Evolutionary conservation across 2,797 vertebrate species (phyloP), one percentile per base, ranked within the genome.

Genomic region (Gymnothorax reevesii): DNA sequence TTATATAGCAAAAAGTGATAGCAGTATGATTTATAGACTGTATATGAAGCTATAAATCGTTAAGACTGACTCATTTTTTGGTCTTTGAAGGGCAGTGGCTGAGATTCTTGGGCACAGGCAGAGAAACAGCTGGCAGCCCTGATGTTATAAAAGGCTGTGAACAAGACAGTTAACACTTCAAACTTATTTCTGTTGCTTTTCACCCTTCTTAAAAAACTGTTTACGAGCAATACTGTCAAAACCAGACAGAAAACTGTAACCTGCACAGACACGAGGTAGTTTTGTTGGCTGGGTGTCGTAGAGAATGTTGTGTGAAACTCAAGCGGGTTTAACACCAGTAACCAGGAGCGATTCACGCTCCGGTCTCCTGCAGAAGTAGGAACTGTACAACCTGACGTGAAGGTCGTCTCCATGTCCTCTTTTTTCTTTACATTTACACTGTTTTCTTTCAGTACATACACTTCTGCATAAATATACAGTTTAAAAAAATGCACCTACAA

Each of bases 221-320:
- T 91, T 90, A 90, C 86, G 89, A 89, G 90, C 87, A 86, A 90
- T 91, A 92, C 91, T 90, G 91, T 89, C 87, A 83, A 91, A 93
- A 91, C 87, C 90, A 92, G 90, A 92, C 88, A 88, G 87, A 73
- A 84, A 73, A 93, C 92, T 93, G 85, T 42, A 2, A 91, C 90
- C 91, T 92, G 91, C 93, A 93, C 93, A 93, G 88, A 95, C 95
- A 95, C 94, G 95, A 96, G 96, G 96, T 96, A 96, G 96, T 92
- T 93, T 89, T 92, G 94, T 95, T 95, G 93, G 92, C 92, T 91
- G 91, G 89, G 88, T 25, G 59, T 59, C 25, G 15, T 60, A 42
- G 27, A 49, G n/a, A 79, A n/a, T 83, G 54, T 55, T 83, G 57
- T 54, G 80, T 87, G 79, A 80, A 62, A 62, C 27, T 86, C 91